Evolutionary conservation across 2,797 vertebrate genomes (phyloP), one percentile per base, ranked within the genome.

Genomic region (Euthynnus affinis): DNA sequence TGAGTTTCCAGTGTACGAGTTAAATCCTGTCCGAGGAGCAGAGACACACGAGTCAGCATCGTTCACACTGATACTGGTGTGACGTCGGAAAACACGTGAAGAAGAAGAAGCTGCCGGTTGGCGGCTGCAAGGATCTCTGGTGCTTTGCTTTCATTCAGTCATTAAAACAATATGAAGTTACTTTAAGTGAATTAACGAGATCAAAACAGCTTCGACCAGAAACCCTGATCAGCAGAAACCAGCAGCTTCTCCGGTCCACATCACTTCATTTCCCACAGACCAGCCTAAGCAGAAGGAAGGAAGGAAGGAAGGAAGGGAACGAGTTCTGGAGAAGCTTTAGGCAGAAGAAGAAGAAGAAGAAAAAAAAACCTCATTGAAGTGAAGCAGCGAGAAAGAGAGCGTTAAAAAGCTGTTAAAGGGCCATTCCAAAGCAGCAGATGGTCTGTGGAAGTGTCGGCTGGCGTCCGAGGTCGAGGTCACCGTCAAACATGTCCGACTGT

Each of bases 1-100:
- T 65, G 96, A 90, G 94, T 97, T 96, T 96, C 96, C 98, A 95
- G 94, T 94, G 93, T 97, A 97, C 83, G 96, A 95, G 93, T 96
- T 96, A 92, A 95, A 95, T 95, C 97, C 98, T 99, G 96, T 92
- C 80, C n/a, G 13, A 48, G 27, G 51, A 85, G 70, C 75, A 81
- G 65, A 14, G 56, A 72, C 58, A 88, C 9, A 75, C 1, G 4
- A 75, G 81, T 92, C 73, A 92, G 89, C 68, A 79, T 74, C 9
- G 9, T 32, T 64, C 27, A 57, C 0, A 27, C 0, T 9, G 4
- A 53, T 1, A 23, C 20, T 1, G 0, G n/a, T n/a, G n/a, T n/a
- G n/a, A n/a, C n/a, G n/a, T n/a, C n/a, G n/a, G 0, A 60, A 75
- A 81, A 76, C 20, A 70, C 60, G 25, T 6, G 22, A 64, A 18